Evolutionary conservation across 1,140 invertebrate genomes (phyloP).

Genomic region (Drosophila triauraria): DNA sequence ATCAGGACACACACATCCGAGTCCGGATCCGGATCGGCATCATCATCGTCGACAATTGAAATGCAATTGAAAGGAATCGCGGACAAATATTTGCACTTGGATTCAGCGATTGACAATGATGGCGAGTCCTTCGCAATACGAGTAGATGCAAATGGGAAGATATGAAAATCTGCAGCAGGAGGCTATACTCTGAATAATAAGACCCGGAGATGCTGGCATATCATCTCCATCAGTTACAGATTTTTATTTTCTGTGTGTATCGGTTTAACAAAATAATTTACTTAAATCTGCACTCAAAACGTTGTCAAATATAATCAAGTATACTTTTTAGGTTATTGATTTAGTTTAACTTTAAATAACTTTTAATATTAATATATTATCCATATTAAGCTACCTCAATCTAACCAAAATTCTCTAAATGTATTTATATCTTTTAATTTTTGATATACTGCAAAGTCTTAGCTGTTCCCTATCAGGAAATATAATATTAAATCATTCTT

Average conservation of each 20-base stretch:
- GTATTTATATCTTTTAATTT: too few relatives aligned
- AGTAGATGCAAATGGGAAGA: conserved; percentile 31
- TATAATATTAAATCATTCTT: background rate
- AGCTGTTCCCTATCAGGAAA: background rate
- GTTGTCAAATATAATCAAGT: too few relatives aligned
- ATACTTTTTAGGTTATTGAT: too few relatives aligned
- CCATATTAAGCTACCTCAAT: too few relatives aligned
- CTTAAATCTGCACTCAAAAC: too few relatives aligned
- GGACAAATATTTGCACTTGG: conserved; percentile 75
- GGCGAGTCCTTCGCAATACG: conserved; percentile 18
- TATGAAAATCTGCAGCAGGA: conserved; percentile 1
- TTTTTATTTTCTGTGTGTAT: background rate
- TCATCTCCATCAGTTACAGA: too few relatives aligned
- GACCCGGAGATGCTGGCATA: conserved; percentile 6
- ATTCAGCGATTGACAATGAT: conserved; percentile 61
- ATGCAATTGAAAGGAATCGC: conserved; percentile 80
- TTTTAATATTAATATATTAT: too few relatives aligned
- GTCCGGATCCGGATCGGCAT: conserved; percentile 29
- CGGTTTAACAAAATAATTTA: background rate
- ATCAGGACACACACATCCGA: conserved; percentile 14
- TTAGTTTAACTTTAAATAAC: too few relatives aligned
- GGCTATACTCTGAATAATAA: background rate
- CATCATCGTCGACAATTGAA: conserved; percentile 63
- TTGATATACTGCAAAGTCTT: background rate
- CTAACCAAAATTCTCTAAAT: too few relatives aligned